phyloP scores from a whole-genome alignment of 2,113 vertebrate species.

The Piprites chloris region DNA sequence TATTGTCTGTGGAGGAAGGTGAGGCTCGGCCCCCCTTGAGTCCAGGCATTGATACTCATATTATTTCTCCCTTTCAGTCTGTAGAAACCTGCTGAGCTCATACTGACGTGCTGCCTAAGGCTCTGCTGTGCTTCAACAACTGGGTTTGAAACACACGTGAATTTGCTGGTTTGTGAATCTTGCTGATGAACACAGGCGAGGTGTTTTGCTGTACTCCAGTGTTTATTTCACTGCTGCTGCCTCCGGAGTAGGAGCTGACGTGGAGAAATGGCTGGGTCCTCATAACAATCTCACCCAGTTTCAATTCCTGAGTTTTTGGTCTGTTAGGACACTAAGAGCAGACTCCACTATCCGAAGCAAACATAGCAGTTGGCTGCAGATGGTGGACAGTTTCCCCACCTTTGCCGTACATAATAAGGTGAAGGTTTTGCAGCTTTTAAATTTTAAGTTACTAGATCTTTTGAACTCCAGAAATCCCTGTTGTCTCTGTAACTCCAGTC shows the following conservation, averaged over 20 bases:
- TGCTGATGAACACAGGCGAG: background rate
- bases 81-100: background rate
- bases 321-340: background rate
- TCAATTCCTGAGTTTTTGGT: background rate
- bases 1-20: background rate
- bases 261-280: background rate
- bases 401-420: background rate
- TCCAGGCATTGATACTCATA: background rate
- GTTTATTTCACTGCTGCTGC: background rate
- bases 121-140: background rate
- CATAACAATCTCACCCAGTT: background rate
- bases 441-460: background rate
- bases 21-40: background rate
- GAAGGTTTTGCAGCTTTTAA: background rate
- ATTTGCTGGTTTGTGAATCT: background rate
- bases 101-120: background rate
- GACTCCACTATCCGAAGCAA: background rate
- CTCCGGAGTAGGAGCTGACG: background rate
- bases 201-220: background rate
- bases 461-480: background rate
- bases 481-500: background rate
- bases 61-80: background rate
- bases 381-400: background rate
- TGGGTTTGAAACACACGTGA: background rate
- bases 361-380: background rate